Conservation (phyloP, 2,797 vertebrate genomes). For the Molossus alvarezi region DNA sequence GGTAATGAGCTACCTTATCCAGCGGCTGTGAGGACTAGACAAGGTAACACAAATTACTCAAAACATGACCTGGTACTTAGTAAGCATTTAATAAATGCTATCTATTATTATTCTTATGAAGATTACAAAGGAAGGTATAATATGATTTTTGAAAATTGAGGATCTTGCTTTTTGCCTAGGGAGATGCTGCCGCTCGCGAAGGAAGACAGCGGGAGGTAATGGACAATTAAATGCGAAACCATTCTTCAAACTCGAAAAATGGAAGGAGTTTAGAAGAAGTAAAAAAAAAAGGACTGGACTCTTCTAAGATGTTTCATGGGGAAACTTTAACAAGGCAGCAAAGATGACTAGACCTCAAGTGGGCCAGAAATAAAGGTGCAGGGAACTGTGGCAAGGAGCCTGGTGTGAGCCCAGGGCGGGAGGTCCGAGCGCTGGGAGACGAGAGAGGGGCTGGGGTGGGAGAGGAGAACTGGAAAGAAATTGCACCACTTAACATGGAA, state of each 20-base stretch:
- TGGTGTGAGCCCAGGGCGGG: background rate
- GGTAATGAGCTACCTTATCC: background rate
- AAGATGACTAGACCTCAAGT: background rate
- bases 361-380: background rate
- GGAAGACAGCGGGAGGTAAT: background rate
- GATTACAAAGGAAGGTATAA: background rate
- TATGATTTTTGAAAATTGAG: slow-evolving; percentile 42
- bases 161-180: slow-evolving; percentile 31
- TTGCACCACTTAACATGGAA: background rate
- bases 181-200: background rate
- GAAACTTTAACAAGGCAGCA: background rate
- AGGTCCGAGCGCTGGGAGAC: background rate
- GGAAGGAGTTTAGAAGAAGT: slow-evolving; percentile 24
- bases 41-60: background rate
- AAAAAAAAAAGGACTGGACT: background rate
- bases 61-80: background rate
- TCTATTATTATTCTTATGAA: background rate
- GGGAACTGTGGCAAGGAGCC: background rate
- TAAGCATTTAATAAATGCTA: slow-evolving; percentile 48
- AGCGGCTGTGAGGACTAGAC: background rate
- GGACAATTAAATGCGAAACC: background rate
- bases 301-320: background rate
- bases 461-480: background rate
- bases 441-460: background rate
- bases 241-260: background rate